These are phyloP conservation scores for Ptilodon capucinus DNA, from an alignment of 2,888 invertebrate species.

Conservation along the genomic window DNA sequence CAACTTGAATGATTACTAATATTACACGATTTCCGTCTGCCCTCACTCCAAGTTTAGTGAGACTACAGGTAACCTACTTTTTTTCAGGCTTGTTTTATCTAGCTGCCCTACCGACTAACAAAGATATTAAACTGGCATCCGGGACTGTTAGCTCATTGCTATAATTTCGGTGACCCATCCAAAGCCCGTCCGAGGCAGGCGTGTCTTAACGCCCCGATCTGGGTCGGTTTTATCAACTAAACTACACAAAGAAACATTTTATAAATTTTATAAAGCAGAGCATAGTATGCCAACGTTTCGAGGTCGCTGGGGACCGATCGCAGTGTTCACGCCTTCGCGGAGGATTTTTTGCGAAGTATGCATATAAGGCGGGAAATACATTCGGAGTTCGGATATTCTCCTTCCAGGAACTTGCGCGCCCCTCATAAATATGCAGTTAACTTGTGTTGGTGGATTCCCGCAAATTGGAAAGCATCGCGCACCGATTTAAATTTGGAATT, in stretches of 20 bases:
- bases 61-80: no score
- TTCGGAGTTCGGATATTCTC: conserved; percentile 36
- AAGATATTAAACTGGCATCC: no score
- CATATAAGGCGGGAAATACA: conserved; percentile 45
- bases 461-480: conserved; percentile 50
- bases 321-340: conserved; percentile 52
- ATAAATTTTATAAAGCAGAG: conserved; percentile 42
- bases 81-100: no score
- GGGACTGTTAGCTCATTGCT: no score
- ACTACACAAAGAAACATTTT: conserved; percentile 12
- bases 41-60: no score
- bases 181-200: no score
- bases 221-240: no score
- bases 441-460: conserved; percentile 32
- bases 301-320: conserved; percentile 50
- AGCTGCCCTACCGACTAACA: no score
- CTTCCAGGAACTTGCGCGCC: conserved; percentile 30
- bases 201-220: no score
- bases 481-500: conserved; percentile 36
- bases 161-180: no score
- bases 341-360: conserved; percentile 65
- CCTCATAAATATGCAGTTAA: conserved; percentile 56
- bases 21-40: no score
- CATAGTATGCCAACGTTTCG: conserved; percentile 13
- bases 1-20: no score